Conservation (phyloP, 2,113 vertebrate genomes). For the Phaetusa simplex region DNA sequence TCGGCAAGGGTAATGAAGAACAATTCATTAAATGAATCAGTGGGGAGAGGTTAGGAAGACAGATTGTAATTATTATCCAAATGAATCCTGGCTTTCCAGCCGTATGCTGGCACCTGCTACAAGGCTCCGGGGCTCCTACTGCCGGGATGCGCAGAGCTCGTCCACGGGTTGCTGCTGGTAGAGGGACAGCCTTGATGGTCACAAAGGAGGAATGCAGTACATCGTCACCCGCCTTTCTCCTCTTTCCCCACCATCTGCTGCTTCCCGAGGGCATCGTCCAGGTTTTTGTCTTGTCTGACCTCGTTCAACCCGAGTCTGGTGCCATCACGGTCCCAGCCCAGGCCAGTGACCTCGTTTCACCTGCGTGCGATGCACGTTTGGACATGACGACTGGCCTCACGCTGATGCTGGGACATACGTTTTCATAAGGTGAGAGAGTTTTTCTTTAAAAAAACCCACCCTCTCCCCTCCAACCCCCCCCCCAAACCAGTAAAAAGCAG, state of each 20-base stretch:
- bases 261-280: not conserved
- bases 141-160: not conserved
- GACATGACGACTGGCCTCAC: rapidly evolving
- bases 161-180: not conserved
- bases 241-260: not conserved
- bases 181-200: not conserved
- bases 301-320: rapidly evolving
- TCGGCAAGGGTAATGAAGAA: not conserved
- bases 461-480: too few relatives aligned
- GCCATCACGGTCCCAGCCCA: not conserved
- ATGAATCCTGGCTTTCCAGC: not conserved
- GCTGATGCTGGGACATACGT: not conserved
- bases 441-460: rapidly evolving
- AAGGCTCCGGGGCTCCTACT: not conserved
- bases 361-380: rapidly evolving
- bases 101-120: not conserved
- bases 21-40: not conserved
- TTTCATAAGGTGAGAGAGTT: not conserved
- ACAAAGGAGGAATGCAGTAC: rapidly evolving
- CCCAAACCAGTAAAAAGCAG: rapidly evolving
- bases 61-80: slow-evolving; percentile 41
- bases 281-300: not conserved
- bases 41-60: not conserved
- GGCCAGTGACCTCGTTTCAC: not conserved
- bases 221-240: not conserved